Conservation (phyloP, 2,888 invertebrate genomes). For the Luperina nickerlii region DNA sequence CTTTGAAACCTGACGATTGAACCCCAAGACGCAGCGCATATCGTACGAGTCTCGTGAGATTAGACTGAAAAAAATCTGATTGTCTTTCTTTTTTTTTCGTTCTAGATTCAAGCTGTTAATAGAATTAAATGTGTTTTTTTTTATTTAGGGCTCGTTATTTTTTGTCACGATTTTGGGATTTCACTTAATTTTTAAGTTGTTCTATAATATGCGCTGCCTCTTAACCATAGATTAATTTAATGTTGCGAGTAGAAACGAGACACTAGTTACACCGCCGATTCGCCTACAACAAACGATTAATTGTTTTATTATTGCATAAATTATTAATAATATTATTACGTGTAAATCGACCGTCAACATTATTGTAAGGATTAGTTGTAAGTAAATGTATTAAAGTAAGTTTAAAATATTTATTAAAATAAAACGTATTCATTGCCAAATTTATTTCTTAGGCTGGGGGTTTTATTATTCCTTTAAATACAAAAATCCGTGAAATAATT, state of each 20-base stretch:
- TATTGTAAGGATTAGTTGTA: slow-evolving; percentile 56
- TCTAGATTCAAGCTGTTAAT: not conserved
- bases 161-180: not conserved
- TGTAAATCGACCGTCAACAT: slow-evolving; percentile 63
- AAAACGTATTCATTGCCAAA: slow-evolving; percentile 70
- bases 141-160: slow-evolving; percentile 18
- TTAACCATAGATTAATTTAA: slow-evolving; percentile 49
- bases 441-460: slow-evolving; percentile 85
- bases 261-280: slow-evolving; percentile 29
- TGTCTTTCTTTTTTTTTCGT: not conserved
- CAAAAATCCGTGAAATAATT: slow-evolving; percentile 79
- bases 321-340: slow-evolving; percentile 46
- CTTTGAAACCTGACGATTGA: slow-evolving; percentile 35
- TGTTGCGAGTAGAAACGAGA: slow-evolving; percentile 36
- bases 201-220: slow-evolving; percentile 45
- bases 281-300: slow-evolving; percentile 19
- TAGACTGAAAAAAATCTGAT: not conserved
- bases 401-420: not conserved
- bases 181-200: not conserved
- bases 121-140: not conserved
- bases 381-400: slow-evolving; percentile 23
- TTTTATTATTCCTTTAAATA: slow-evolving; percentile 65
- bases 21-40: slow-evolving; percentile 45
- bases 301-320: slow-evolving; percentile 40
- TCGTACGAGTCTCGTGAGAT: slow-evolving; percentile 37